phyloP scores from a whole-genome alignment of 2,113 vertebrate species.

The Dipodomys merriami region DNA sequence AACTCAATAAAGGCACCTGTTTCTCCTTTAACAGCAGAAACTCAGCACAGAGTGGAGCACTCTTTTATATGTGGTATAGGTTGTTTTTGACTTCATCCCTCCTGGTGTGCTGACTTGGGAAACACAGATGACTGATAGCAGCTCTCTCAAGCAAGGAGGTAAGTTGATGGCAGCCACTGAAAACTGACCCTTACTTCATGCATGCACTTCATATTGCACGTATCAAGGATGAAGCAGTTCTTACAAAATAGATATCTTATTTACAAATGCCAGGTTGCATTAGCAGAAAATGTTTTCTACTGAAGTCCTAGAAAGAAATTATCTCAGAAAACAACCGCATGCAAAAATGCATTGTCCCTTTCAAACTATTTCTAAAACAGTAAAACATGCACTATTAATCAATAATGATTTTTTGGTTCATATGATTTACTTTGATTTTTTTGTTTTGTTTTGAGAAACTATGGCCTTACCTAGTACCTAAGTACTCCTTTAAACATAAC shows the following conservation, averaged over 20 bases:
- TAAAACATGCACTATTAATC: background rate
- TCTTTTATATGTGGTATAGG: too few relatives aligned
- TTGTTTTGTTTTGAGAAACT: background rate
- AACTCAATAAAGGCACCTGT: too few relatives aligned
- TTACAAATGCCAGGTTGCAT: conserved; percentile 21
- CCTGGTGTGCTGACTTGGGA: too few relatives aligned
- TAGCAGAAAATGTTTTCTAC: background rate
- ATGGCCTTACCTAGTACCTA: background rate
- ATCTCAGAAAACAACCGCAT: background rate
- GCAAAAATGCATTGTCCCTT: conserved; percentile 15
- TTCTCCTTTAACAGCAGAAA: too few relatives aligned
- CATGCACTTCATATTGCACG: background rate
- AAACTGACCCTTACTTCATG: background rate
- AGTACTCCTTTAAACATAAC: background rate
- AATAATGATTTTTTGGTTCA: background rate
- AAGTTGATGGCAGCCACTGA: too few relatives aligned
- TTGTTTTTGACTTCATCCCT: too few relatives aligned
- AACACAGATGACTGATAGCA: too few relatives aligned
- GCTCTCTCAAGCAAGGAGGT: too few relatives aligned
- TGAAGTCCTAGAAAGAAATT: background rate
- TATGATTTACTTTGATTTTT: conserved; percentile 20
- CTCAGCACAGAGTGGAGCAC: too few relatives aligned
- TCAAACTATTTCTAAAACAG: conserved; percentile 5
- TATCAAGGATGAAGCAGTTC: background rate
- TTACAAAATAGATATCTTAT: conserved; percentile 21